A percentile compares a stretch with the other conserved stretches of the same genome.
phyloP scores from a whole-genome alignment of 2,797 vertebrate genomes.

The Helarctos malayanus region DNA sequence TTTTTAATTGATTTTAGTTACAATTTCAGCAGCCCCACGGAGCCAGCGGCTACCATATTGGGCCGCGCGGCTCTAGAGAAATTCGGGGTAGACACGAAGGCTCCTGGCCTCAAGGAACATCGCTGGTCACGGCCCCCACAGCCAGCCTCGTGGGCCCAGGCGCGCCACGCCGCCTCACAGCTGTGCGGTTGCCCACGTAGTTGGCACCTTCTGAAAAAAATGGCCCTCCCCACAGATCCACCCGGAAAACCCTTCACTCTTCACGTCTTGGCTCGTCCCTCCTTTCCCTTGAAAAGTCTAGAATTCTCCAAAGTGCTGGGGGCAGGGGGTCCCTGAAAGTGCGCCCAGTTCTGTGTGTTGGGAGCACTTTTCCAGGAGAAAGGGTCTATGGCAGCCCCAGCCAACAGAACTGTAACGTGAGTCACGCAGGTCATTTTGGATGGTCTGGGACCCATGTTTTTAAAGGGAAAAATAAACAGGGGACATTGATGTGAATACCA shows the following conservation, averaged over 20 bases:
- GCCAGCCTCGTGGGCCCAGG: accelerated
- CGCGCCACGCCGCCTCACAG: accelerated
- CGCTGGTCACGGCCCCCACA: accelerated
- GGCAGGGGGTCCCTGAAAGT: background rate
- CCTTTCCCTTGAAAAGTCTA: background rate
- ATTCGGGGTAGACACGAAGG: background rate
- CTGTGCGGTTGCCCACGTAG: accelerated
- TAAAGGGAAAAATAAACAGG: background rate
- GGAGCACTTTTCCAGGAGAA: background rate
- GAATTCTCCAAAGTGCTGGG: background rate
- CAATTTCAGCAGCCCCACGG: background rate
- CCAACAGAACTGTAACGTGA: background rate
- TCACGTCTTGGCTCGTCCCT: accelerated
- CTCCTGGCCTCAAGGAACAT: background rate
- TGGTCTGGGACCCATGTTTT: no score
- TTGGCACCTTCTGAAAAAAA: background rate
- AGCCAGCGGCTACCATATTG: background rate
- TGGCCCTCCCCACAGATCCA: background rate
- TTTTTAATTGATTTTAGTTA: background rate
- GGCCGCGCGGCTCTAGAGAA: accelerated
- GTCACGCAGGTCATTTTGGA: background rate
- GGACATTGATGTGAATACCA: background rate
- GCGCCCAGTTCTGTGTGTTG: background rate
- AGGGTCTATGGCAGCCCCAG: background rate
- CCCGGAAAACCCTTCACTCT: background rate